Evolutionary conservation across 2,888 invertebrate genomes (phyloP).

Genomic region (Synanthedon vespiformis): DNA sequence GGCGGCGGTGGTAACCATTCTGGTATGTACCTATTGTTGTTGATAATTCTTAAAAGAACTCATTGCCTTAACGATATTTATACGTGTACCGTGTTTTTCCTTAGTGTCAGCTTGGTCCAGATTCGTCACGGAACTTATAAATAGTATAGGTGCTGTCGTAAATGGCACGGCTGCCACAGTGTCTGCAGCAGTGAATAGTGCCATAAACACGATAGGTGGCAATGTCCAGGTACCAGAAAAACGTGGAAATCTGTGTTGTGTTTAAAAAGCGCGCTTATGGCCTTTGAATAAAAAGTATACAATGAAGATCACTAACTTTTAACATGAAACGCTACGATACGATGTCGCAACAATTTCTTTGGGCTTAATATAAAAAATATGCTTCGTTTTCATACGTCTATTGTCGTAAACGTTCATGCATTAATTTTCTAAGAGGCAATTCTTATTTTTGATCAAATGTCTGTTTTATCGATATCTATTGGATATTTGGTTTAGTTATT

Average conservation of each 20-base stretch:
- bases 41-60: neutral
- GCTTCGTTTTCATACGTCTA: too few relatives aligned
- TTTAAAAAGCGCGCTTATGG: neutral
- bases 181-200: slow-evolving; percentile 44
- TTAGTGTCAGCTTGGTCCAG: slow-evolving; percentile 46
- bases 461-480: too few relatives aligned
- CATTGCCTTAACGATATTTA: neutral
- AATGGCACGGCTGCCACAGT: slow-evolving; percentile 36
- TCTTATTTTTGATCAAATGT: too few relatives aligned
- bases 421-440: too few relatives aligned
- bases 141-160: slow-evolving; percentile 45
- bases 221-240: slow-evolving; percentile 44
- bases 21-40: slow-evolving; percentile 2
- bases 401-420: too few relatives aligned
- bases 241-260: neutral
- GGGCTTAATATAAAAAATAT: too few relatives aligned
- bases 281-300: too few relatives aligned
- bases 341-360: too few relatives aligned
- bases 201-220: slow-evolving; percentile 49
- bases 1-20: slow-evolving; percentile 10
- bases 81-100: slow-evolving; percentile 1
- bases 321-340: too few relatives aligned
- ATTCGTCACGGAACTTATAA: slow-evolving; percentile 47
- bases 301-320: too few relatives aligned
- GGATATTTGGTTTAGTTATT: too few relatives aligned